These are phyloP conservation scores for Noctua janthina DNA, from an alignment of 2,888 invertebrate genomes.

Conservation along the genomic window DNA sequence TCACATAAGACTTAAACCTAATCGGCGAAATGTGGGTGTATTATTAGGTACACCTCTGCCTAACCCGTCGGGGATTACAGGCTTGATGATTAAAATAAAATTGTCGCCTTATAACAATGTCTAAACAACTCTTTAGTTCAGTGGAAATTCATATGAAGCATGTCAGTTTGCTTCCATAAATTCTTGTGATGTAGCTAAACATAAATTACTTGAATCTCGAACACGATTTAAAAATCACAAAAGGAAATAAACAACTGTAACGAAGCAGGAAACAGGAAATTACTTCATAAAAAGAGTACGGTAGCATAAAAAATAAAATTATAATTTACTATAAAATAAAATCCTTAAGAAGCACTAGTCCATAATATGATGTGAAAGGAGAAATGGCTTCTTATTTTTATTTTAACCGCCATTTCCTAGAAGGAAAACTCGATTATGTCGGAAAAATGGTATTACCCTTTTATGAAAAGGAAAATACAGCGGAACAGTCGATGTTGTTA, in stretches of 20 bases:
- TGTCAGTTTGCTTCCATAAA: background rate
- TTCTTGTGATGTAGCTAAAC: background rate
- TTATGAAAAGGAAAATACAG: constrained; percentile 58
- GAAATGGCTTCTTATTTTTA: constrained; percentile 50
- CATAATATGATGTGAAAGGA: constrained; percentile 42
- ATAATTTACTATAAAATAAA: constrained; percentile 52
- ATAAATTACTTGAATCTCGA: background rate
- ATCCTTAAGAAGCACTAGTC: constrained; percentile 34
- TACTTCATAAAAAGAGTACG: constrained; percentile 23
- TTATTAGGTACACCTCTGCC: no score
- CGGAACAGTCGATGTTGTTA: constrained; percentile 53
- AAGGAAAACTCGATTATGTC: constrained; percentile 59
- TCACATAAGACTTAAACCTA: no score
- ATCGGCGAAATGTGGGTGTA: no score
- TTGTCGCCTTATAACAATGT: background rate
- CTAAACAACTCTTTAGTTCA: background rate
- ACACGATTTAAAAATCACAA: background rate
- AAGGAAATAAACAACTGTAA: background rate
- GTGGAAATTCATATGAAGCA: background rate
- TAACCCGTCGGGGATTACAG: no score
- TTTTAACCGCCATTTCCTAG: constrained; percentile 50
- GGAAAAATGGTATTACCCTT: constrained; percentile 65
- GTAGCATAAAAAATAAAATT: constrained; percentile 19
- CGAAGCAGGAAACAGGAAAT: constrained; percentile 46
- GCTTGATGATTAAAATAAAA: background rate